Base-by-base conservation (phyloP, 1,140 invertebrate genomes). In the Drusus annulatus region DNA sequence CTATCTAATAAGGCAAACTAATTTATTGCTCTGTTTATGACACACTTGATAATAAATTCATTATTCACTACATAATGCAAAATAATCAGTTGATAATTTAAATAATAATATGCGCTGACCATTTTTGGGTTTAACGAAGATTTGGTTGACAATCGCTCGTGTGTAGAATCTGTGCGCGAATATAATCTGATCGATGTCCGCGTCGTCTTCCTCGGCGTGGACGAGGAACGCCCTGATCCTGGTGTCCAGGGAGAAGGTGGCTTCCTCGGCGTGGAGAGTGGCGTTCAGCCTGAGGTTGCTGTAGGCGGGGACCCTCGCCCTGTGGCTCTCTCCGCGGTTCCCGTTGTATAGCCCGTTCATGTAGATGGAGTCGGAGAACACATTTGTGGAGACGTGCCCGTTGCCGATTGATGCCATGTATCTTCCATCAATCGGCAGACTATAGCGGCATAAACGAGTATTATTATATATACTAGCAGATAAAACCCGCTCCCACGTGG, bases 291-390 rank as follows among this genome's bases (percentile, higher is more conserved):
- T 85, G 17, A 92, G 87, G 73, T 92, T 92, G 15, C 88, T 86
- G 89, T 89, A 92, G 45, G 89, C 88, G 17, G 91, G 91, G 54
- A 92, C 91, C 8, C 91, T 86, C 1, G 91, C 91, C 25, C 91
- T 85, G 28, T 88, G 89, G 80, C 91, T 91, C 63, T 90, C 86
- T 0, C 91, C 91, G 15, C 84, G 86, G 1, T 84, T 82, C 3
- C 91, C 91, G 83, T 91, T 92, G 81, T 91, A 92, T 0, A 92
- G 81, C 0, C 91, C 91, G 73, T 92, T 92, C 87, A 92, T 90
- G 54, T 91, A 91, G 0, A 92, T 88, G 3, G 90, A 86, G 81
- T 92, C 88, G 10, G 90, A 90, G 81, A 90, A 91, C n/a, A 92
- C 84, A 21, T 91, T 91, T 16, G 91, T 90, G 0, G 91, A 91